Evolutionary conservation across 2,113 vertebrate species (phyloP), one percentile per base, ranked within the genome.

Genomic region (Phylloscopus whistleri): DNA sequence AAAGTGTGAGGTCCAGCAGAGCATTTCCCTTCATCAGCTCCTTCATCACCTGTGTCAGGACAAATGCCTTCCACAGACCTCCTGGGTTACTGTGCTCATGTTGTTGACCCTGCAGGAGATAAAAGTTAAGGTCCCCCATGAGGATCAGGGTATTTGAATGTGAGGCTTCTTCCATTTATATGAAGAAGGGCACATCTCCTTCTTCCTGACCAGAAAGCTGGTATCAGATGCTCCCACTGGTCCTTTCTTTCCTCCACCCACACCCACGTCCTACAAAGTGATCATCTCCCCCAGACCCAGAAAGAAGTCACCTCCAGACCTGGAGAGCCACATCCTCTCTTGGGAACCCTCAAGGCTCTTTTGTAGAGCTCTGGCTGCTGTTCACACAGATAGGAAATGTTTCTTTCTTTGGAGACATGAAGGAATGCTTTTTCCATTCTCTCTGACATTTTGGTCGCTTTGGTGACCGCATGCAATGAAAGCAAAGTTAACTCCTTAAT

Each of bases 401-500:
- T 72, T 77, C 22, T 59, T 77, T 51, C 9, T 64, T 52, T 84
- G 33, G 51, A 76, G 82, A 44, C 13, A 17, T 3, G 22, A 23
- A 70, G 35, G 16, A 83, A 78, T n/a, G 16, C 7, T 55, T 72
- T 72, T 91, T 70, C 44, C 33, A 7, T 80, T 46, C 39, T 56
- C 24, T 92, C 53, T 43, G 17, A 22, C 16, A 26, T 56, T 37
- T 43, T 63, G 33, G 37, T 68, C 0, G 0, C 21, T 62, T 55
- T 62, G 56, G 17, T 78, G 41, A 39, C 64, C 5, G 0, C 5
- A 0, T n/a, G 13, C 1, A 0, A 37, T n/a, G 15, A 69, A 78
- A 91, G 24, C 9, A 84, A 75, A 87, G 35, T 72, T 13, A 52
- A 43, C 2, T n/a, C 41, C 58, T 58, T 53, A 37, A n/a, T 64